Evolutionary conservation across 1,140 invertebrate genomes (phyloP), one percentile per base, ranked within the genome.

Genomic region (Scaptomyza montana): DNA sequence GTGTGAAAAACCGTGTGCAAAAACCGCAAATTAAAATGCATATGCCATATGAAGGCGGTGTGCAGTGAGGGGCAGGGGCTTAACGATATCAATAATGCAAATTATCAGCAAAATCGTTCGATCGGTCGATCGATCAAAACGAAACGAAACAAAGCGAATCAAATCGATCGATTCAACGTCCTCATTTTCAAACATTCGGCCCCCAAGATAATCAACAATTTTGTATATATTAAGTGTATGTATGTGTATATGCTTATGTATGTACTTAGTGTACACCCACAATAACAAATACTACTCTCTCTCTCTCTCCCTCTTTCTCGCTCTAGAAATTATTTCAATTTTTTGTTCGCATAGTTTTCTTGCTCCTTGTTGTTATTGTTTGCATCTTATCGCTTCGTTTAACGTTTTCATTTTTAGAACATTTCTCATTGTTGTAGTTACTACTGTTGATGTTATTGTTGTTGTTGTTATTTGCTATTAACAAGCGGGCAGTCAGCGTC

Each of bases 391-490:
- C 63, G 63, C 63, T 39, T 49, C 54, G 54, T 49, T 66, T 50
- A 25, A 25, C 63, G 54, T 66, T 59, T 66, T 66, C 63, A 59
- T 66, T 66, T 66, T 66, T 66, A 57, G 63, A 66, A 66, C 43
- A 66, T 39, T 66, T 65, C 30, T 21, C 33, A 47, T 49, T 66
- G 63, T 66, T 66, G 54, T 57, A 57, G 2, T 46, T n/a, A 50
- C 62, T 65, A 36, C 51, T 56, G 62, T 46, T 57, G 54, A 19
- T 39, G 16, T 51, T 39, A 21, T 53, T 45, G 16, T 3, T 13
- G 12, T 19, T 36, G 55, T 33, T 67, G 47, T 33, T 59, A 45
- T 25, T 30, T 30, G 19, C 49, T 39, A 28, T 61, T 51, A 67
- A 56, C 54, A 59, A 16, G 64, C 30, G n/a, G 21, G 10, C 46